Evolutionary conservation across 2,113 vertebrate genomes (phyloP).

Genomic region (Chiloscyllium plagiosum): DNA sequence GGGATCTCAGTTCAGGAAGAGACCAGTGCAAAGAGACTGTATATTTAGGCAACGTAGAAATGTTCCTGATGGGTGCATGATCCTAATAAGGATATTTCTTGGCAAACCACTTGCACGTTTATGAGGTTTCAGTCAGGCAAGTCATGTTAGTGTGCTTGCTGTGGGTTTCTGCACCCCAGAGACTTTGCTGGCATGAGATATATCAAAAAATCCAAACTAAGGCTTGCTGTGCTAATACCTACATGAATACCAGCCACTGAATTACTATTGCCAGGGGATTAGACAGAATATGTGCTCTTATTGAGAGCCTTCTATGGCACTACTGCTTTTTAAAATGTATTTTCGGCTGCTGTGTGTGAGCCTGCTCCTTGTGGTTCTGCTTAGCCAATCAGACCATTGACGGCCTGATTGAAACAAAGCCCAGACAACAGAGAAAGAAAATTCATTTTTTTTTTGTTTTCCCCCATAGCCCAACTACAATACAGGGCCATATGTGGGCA

Average conservation of each 20-base stretch:
- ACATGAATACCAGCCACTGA: not conserved
- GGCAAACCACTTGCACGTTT: not conserved
- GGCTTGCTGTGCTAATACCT: conserved; percentile 20
- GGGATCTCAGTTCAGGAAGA: not conserved
- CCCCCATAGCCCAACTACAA: not conserved
- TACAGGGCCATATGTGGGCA: not conserved
- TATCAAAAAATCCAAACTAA: not conserved
- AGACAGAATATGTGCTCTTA: not conserved
- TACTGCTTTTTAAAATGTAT: not conserved
- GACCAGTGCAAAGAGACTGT: conserved; percentile 9
- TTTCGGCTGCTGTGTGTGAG: not conserved
- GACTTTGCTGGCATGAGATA: conserved; percentile 5
- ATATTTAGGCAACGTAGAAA: not conserved
- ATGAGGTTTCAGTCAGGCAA: conserved; percentile 1
- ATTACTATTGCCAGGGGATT: conserved; percentile 1
- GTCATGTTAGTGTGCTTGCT: not conserved
- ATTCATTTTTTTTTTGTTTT: not conserved
- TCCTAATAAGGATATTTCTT: conserved; percentile 6
- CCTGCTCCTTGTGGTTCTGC: not conserved
- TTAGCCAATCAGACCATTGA: not conserved
- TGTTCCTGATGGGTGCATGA: not conserved
- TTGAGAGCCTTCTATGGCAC: not conserved
- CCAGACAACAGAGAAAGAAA: not conserved
- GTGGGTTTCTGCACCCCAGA: not conserved
- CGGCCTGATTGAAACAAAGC: not conserved